Evolutionary conservation across 2,113 vertebrate species (phyloP), one percentile per base, ranked within the genome.

Genomic region (Struthidea cinerea): DNA sequence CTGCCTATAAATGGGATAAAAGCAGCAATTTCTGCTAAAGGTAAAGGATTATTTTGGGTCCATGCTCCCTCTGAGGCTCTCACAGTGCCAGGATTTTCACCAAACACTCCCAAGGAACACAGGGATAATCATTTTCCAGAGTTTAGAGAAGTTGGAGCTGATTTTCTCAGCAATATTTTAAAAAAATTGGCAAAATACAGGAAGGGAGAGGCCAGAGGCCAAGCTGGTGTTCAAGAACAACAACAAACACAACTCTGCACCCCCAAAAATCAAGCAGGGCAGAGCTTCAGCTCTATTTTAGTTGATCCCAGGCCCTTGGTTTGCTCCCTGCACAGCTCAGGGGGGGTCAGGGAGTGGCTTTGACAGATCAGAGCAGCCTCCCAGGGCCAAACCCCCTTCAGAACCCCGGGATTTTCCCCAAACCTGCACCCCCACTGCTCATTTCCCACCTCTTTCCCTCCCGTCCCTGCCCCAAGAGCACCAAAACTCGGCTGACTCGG

Each of bases 181-280:
- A 69, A 44, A 53, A 28, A 9, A n/a, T 13, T 46, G 42, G 32
- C 18, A 64, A 16, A 53, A 20, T 0, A 1, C 9, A 24, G 17
- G 6, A 6, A 6, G 13, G 42, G 44, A 20, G 27, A 16, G 42
- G 42, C 7, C 46, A 13, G 64, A 4, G 17, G 6, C 33, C 30
- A 23, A 3, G 8, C 52, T 44, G 8, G 1, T 26, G 0, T 5
- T 80, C 7, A 39, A 49, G 7, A 19, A 27, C 23, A n/a, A 15
- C 13, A 33, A 5, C 49, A 35, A 6, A 6, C 7, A 5, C 13
- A 37, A 7, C 4, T 1, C 11, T 13, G 35, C 39, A 2, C 16
- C 41, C 8, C 10, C 33, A 50, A 10, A 35, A 42, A 10, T 21
- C 37, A 3, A 3, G 11, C 7, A 0, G 3, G 13, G 5, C 60